These are phyloP conservation scores for Antechinus flavipes DNA, from an alignment of 2,113 vertebrate species.

Conservation along the genomic window DNA sequence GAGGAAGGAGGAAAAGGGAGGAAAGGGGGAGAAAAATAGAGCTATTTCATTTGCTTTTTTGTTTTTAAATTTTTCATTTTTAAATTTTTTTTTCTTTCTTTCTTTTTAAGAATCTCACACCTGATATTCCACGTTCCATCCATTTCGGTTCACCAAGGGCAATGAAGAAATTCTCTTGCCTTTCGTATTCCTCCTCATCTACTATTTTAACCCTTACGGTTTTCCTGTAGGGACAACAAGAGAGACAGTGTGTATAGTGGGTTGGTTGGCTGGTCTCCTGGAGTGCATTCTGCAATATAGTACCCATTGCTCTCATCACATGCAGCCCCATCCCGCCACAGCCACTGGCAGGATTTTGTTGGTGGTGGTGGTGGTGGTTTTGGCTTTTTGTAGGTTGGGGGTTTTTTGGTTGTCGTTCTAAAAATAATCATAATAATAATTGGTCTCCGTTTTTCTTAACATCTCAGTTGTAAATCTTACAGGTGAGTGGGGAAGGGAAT, in stretches of 20 bases:
- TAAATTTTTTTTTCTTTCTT: conserved; percentile 48
- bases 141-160: conserved; percentile 97
- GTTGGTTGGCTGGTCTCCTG: conserved; percentile 65
- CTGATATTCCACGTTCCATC: conserved; percentile 94
- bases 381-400: conserved; percentile 42
- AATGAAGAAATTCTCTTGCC: conserved; percentile 99
- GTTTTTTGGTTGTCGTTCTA: neutral
- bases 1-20: conserved; percentile 78
- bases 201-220: conserved; percentile 98
- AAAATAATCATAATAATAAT: conserved; percentile 26
- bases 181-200: conserved; percentile 99
- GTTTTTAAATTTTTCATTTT: conserved; percentile 68
- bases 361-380: neutral
- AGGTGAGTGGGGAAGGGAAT: conserved; percentile 66
- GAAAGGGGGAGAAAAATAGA: conserved; percentile 70
- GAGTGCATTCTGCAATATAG: conserved; percentile 64
- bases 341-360: conserved; percentile 44
- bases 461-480: conserved; percentile 74
- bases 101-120: conserved; percentile 88
- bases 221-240: conserved; percentile 95
- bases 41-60: conserved; percentile 68
- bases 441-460: conserved; percentile 59
- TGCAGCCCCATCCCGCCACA: conserved; percentile 68
- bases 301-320: conserved; percentile 70
- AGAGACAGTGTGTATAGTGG: conserved; percentile 86